These are phyloP conservation scores for Himantopus leucocephalus DNA, from an alignment of 2,113 vertebrate species.

Conservation along the genomic window DNA sequence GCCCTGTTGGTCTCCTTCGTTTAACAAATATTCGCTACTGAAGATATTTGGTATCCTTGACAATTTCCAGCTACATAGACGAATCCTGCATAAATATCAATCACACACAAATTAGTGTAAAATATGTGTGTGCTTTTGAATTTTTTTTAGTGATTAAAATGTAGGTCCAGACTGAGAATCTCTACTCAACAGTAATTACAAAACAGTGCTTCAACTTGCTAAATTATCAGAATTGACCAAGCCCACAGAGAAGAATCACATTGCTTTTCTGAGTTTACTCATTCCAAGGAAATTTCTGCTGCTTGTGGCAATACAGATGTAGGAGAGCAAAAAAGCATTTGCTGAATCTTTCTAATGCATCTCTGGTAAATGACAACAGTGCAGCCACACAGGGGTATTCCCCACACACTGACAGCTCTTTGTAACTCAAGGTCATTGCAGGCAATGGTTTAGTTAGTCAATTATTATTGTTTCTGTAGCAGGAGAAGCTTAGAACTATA, in stretches of 20 bases:
- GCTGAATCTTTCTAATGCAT: neutral
- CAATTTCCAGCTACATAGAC: neutral
- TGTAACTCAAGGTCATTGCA: neutral
- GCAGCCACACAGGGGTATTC: neutral
- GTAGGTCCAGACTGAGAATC: neutral
- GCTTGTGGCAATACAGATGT: neutral
- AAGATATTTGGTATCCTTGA: neutral
- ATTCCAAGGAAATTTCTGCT: neutral
- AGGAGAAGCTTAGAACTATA: neutral
- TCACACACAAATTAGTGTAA: neutral
- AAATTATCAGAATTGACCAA: neutral
- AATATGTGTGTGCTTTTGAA: neutral
- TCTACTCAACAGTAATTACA: neutral
- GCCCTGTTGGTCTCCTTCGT: neutral
- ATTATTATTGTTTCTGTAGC: neutral
- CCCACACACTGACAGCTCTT: accelerated
- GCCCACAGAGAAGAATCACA: neutral
- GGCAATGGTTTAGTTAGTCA: neutral
- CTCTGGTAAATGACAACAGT: neutral
- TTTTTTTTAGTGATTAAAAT: neutral
- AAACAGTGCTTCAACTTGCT: neutral
- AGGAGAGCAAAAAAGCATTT: neutral
- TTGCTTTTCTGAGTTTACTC: neutral
- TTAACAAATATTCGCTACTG: neutral
- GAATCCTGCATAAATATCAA: neutral